These are phyloP conservation scores for Rhegmatorhina hoffmannsi DNA, from an alignment of 2,113 vertebrate species.

Conservation along the genomic window DNA sequence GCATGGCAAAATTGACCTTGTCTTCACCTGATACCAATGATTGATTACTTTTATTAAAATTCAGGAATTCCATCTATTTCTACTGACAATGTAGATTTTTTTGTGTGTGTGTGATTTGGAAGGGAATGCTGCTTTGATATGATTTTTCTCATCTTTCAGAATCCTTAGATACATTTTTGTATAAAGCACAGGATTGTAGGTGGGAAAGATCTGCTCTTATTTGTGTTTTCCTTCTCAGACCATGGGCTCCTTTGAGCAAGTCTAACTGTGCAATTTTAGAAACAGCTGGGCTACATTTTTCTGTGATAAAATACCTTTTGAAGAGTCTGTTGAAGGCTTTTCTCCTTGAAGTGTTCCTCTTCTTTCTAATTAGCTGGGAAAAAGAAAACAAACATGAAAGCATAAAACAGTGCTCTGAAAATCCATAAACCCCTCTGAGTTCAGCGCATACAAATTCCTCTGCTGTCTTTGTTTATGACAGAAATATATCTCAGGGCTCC, in stretches of 20 bases:
- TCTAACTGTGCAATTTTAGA: neutral
- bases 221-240: neutral
- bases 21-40: neutral
- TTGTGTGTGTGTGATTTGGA: neutral
- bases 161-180: neutral
- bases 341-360: neutral
- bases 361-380: neutral
- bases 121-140: neutral
- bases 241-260: neutral
- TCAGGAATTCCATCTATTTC: neutral
- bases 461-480: neutral
- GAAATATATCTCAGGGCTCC: neutral
- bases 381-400: neutral
- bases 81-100: neutral
- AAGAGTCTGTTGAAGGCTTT: neutral
- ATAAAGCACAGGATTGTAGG: neutral
- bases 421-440: neutral
- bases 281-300: neutral
- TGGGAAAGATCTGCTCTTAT: neutral
- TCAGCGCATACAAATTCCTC: neutral
- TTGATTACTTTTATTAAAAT: neutral
- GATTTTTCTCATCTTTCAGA: neutral
- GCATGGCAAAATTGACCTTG: neutral
- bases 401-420: neutral
- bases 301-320: neutral